Evolutionary conservation across 2,113 vertebrate genomes (phyloP), one percentile per base, ranked within the genome.

Genomic region (Onychostoma macrolepis): DNA sequence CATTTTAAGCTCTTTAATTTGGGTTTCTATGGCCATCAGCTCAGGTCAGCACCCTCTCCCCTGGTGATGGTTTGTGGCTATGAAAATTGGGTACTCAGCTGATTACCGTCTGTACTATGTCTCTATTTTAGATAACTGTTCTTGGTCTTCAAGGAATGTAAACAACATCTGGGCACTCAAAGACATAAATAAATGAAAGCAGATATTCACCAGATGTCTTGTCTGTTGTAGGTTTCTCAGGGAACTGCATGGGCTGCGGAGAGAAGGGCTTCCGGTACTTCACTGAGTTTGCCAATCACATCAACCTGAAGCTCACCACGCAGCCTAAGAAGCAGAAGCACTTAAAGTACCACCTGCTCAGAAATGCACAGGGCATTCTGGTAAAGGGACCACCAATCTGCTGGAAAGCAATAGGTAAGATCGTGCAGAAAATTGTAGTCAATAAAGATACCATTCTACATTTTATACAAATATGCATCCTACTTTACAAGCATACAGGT

Each of bases 291-390:
- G 97, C 97, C 91, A 96, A 97, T 92, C 98, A 99, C 93, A 99
- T 99, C 89, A 99, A 99, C 91, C 96, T 99, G 88, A 99, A 98
- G 94, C 92, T 99, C 91, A 96, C 94, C 92, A 97, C 96, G 4
- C 98, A 99, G 94, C 98, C 98, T 86, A 99, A 99, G 95, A 99
- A 99, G 93, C 98, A 99, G 96, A 99, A 99, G 94, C 97, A 98
- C 94, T 94, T 99, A 91, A 99, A 97, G 93, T 97, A 96, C 91
- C 96, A 96, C 92, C 95, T 99, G 91, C 93, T 96, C 89, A 94
- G 96, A 84, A 97, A 98, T 65, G 95, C 95, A 6, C 97, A 99
- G 79, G 97, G 97, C 24, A n/a, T 93, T 48, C 94, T 99, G 45
- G 95, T 96, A 80, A 97, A 96, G 92, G 98, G 98, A 69, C 95